Percentiles rank a stretch among this genome's conserved stretches.
These are phyloP conservation scores for Acrobasis consociella DNA, from an alignment of 2,888 invertebrate species.

Conservation along the genomic window DNA sequence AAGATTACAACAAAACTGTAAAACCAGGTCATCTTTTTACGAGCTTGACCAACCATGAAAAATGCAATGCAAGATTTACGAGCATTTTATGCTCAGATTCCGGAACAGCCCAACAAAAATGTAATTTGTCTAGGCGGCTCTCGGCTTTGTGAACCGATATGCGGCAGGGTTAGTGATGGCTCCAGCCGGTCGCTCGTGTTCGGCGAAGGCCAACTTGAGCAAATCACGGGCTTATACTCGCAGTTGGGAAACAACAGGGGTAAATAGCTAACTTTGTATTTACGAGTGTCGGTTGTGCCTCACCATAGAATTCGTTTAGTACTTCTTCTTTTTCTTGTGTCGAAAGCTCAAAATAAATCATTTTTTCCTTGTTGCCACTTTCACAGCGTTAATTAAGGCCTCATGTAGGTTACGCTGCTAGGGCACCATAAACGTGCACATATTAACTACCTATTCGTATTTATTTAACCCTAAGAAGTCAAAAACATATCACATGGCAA, in stretches of 20 bases:
- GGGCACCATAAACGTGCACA: no score
- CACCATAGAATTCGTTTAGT: no score
- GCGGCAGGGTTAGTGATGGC: conserved; percentile 37
- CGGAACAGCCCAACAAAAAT: conserved; percentile 56
- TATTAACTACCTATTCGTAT: no score
- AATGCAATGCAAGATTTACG: conserved; percentile 64
- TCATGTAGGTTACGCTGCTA: no score
- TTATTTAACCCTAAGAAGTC: no score
- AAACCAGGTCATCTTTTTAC: conserved; percentile 51
- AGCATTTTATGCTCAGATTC: conserved; percentile 57
- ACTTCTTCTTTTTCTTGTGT: no score
- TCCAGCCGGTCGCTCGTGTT: not conserved
- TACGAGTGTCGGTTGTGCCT: no score
- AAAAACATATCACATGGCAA: no score
- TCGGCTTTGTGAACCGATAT: conserved; percentile 44
- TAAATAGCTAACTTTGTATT: not conserved
- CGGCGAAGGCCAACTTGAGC: not conserved
- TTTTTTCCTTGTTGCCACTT: no score
- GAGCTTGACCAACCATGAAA: conserved; percentile 62
- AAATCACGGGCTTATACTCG: not conserved
- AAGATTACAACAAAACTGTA: conserved; percentile 33
- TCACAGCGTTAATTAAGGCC: no score
- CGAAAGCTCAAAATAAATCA: no score
- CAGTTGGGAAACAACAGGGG: not conserved
- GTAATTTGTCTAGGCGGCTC: conserved; percentile 55